Evolutionary conservation across 2,888 invertebrate species (phyloP).

Genomic region (Rapana venosa): DNA sequence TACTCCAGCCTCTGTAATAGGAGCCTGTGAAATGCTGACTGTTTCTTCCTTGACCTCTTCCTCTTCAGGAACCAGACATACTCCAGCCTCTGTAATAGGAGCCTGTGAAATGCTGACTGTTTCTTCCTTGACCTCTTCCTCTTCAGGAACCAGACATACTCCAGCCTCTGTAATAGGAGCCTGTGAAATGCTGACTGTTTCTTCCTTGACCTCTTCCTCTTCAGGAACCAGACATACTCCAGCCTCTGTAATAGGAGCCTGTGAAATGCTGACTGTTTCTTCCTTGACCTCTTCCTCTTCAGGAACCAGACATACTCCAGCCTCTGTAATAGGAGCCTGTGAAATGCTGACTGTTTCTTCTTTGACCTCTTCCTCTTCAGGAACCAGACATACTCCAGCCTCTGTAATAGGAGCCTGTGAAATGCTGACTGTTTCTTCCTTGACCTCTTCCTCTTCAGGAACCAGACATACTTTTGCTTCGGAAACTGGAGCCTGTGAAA

Average conservation of each 20-base stretch:
- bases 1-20: slow-evolving; percentile 13
- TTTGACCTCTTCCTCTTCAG: slow-evolving; percentile 1
- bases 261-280: slow-evolving; percentile 7
- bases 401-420: neutral
- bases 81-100: neutral
- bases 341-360: slow-evolving; percentile 8
- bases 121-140: slow-evolving; percentile 42
- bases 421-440: slow-evolving; percentile 14
- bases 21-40: neutral
- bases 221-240: slow-evolving; percentile 38
- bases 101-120: slow-evolving; percentile 9
- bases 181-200: slow-evolving; percentile 21
- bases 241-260: neutral
- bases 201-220: slow-evolving; percentile 43
- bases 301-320: neutral
- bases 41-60: slow-evolving; percentile 38
- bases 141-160: slow-evolving; percentile 15
- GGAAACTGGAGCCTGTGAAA: neutral
- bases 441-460: slow-evolving; percentile 23
- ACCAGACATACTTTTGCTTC: neutral
- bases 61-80: slow-evolving; percentile 25
- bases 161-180: neutral
- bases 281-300: slow-evolving; percentile 22
- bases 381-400: neutral
- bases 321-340: neutral